A percentile compares a stretch with the other conserved stretches of the same genome.
Conservation (phyloP, 2,797 vertebrate species). For the Lagodon rhomboides region DNA sequence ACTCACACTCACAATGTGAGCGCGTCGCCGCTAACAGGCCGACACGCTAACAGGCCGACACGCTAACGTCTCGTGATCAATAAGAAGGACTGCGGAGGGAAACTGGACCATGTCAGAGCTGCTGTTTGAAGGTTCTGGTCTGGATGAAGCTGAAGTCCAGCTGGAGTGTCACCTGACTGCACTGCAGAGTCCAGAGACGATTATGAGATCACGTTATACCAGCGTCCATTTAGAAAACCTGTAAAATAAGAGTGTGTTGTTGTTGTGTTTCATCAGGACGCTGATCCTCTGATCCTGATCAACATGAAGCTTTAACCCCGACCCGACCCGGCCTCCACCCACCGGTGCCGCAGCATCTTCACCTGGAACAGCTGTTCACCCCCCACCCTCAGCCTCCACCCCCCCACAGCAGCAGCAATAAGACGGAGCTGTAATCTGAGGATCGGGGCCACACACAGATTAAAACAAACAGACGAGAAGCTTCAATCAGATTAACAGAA, state of each 20-base stretch:
- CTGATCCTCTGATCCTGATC: constrained; percentile 59
- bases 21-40: too few relatives aligned
- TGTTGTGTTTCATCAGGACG: constrained; percentile 21
- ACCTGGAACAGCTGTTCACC: constrained; percentile 76
- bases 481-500: constrained; percentile 73
- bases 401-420: constrained; percentile 86
- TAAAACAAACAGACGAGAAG: constrained; percentile 84
- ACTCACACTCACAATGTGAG: constrained; percentile 55
- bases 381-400: constrained; percentile 76
- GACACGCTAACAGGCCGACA: not conserved
- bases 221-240: not conserved
- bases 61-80: not conserved
- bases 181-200: too few relatives aligned
- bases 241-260: not conserved
- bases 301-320: constrained; percentile 31
- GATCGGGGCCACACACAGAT: constrained; percentile 98
- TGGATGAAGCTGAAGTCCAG: too few relatives aligned
- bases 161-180: too few relatives aligned
- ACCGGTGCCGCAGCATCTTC: constrained; percentile 45
- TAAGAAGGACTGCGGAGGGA: too few relatives aligned
- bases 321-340: not conserved
- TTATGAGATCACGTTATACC: not conserved
- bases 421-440: constrained; percentile 91
- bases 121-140: not conserved
- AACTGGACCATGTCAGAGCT: not conserved